Evolutionary conservation across 2,888 invertebrate species (phyloP), one percentile per base, ranked within the genome.

Genomic region (Sepioteuthis lessoniana): DNA sequence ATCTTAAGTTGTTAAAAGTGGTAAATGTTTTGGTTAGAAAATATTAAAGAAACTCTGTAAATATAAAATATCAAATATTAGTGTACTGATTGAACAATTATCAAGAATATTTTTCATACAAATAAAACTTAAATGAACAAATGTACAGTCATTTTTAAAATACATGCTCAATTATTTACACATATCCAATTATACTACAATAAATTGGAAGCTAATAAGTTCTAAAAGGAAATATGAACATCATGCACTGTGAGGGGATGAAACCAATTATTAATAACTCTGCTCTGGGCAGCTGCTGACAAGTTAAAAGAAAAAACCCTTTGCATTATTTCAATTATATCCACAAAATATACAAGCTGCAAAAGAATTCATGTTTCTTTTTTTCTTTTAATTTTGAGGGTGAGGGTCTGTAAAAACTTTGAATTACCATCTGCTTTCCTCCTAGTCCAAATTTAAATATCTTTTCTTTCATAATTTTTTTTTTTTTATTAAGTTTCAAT

Each of bases 11-110:
- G 76, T 76, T 76, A 76, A 76, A 76, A 76, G 76, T 76, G n/a
- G 76, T n/a, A 76, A 35, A 76, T 76, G n/a, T 76, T 42, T 76
- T 35, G n/a, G n/a, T 76, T 76, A 76, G 76, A n/a, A n/a, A 76
- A 76, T 76, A 76, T n/a, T 35, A 76, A 76, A 76, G 76, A 76
- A 76, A 76, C n/a, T 76, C 76, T 76, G 76, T n/a, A 76, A 76
- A 76, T 76, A 76, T n/a, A 76, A 76, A 76, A 35, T 76, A n/a
- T 76, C 16, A 76, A 76, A 76, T 16, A 76, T 76, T 76, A 76
- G 76, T 76, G n/a, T 76, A n/a, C 76, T 13, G n/a, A 76, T n/a
- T 76, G n/a, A n/a, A n/a, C 76, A 35, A 19, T 35, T 76, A 35
- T 76, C 4, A 76, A 35, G 13, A 76, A 76, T 13, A 76, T n/a